phyloP scores from a whole-genome alignment of 2,797 vertebrate species.

The Falco concolor region DNA sequence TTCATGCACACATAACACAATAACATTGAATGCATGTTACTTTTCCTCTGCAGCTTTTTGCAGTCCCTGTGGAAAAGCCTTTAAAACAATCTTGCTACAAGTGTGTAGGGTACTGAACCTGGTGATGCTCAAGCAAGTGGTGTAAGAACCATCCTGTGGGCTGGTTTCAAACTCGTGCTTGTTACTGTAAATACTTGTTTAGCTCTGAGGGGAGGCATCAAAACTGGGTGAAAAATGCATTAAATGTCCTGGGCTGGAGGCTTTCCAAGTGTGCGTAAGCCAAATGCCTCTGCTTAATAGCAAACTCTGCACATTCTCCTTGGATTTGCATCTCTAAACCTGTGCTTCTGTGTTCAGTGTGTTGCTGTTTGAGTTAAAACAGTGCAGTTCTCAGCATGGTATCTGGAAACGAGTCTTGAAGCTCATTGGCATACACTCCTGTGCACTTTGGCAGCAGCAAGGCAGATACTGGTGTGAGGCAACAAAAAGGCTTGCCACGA shows the following conservation, averaged over 20 bases:
- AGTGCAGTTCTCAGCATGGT: constrained; percentile 21
- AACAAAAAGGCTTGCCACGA: not conserved
- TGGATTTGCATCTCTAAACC: constrained; percentile 38
- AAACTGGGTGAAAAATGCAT: constrained; percentile 49
- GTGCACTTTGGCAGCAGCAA: not conserved
- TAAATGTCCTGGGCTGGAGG: constrained; percentile 57
- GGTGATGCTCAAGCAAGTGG: constrained; percentile 54
- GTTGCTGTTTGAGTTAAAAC: not conserved
- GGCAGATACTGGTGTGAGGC: constrained; percentile 4
- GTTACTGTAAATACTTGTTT: not conserved
- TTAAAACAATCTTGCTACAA: constrained; percentile 64
- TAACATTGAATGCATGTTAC: constrained; percentile 80
- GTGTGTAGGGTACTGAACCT: constrained; percentile 64
- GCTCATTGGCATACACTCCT: not conserved
- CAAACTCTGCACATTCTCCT: constrained; percentile 33
- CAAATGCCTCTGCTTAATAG: constrained; percentile 50
- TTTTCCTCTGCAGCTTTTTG: constrained; percentile 78
- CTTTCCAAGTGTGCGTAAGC: constrained; percentile 44
- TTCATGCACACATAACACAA: constrained; percentile 80
- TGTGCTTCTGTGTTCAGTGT: constrained; percentile 52
- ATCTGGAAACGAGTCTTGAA: not conserved
- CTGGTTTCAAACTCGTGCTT: constrained; percentile 36
- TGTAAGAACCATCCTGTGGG: constrained; percentile 57
- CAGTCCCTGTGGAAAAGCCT: constrained; percentile 85
- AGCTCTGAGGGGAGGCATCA: constrained; percentile 48